Evolutionary conservation across 1,140 invertebrate species (phyloP).

Genomic region (Cyclina sinensis): DNA sequence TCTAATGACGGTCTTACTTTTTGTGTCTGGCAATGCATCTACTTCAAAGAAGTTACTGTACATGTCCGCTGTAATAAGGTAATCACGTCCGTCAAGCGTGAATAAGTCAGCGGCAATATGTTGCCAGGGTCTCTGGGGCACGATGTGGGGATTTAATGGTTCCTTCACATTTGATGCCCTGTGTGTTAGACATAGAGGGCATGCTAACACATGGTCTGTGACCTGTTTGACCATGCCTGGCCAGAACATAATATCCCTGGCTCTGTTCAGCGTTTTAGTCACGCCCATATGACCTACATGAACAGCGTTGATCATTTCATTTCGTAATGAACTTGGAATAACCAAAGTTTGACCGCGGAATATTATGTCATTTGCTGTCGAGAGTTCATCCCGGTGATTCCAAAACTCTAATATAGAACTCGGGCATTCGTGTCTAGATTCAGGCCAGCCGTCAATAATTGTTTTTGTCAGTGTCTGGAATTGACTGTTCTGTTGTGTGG

Average conservation of each 20-base stretch:
- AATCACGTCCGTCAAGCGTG: constrained; percentile 66
- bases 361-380: constrained; percentile 70
- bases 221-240: constrained; percentile 73
- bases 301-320: constrained; percentile 74
- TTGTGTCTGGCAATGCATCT: constrained; percentile 60
- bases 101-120: constrained; percentile 76
- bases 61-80: constrained; percentile 69
- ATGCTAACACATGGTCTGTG: constrained; percentile 65
- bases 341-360: constrained; percentile 79
- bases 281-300: constrained; percentile 82
- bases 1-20: constrained; percentile 62
- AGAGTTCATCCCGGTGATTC: constrained; percentile 65
- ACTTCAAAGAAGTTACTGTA: constrained; percentile 68
- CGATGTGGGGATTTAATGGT: constrained; percentile 67
- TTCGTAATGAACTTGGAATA: constrained; percentile 43
- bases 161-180: constrained; percentile 58
- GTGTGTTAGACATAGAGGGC: constrained; percentile 65
- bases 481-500: constrained; percentile 26
- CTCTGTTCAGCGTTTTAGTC: constrained; percentile 70
- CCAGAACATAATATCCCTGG: constrained; percentile 76
- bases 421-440: constrained; percentile 36
- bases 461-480: constrained; percentile 38
- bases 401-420: constrained; percentile 36
- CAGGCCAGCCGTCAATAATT: constrained; percentile 58
- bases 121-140: constrained; percentile 74